A percentile compares a stretch with the other conserved stretches of the same genome.
Conservation (phyloP, 1,140 invertebrate genomes). For the Drosophila lowei region DNA sequence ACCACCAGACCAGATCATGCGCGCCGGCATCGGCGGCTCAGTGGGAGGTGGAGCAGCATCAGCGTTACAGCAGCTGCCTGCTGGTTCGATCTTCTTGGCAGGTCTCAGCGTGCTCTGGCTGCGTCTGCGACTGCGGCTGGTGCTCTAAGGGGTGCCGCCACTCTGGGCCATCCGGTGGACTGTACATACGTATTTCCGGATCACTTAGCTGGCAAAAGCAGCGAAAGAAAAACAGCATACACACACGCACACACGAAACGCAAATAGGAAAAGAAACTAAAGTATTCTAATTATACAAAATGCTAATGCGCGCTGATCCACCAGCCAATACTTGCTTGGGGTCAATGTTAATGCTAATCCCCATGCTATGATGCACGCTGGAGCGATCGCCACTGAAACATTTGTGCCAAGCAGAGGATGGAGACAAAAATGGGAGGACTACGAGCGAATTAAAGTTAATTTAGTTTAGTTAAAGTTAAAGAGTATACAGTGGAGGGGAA, state of each 20-base stretch:
- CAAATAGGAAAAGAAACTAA: slow-evolving; percentile 53
- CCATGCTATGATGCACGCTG: slow-evolving; percentile 46
- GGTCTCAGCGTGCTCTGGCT: slow-evolving; percentile 33
- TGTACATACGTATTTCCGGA: slow-evolving; percentile 56
- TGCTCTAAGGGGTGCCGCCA: slow-evolving; percentile 41
- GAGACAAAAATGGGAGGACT: neutral
- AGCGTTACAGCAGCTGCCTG: slow-evolving; percentile 2
- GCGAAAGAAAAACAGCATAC: slow-evolving; percentile 14
- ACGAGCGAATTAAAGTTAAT: slow-evolving; percentile 41
- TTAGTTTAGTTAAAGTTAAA: slow-evolving; percentile 54
- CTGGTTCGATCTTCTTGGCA: slow-evolving; percentile 9
- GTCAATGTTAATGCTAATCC: slow-evolving; percentile 76
- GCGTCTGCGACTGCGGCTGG: no score
- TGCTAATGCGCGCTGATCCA: slow-evolving; percentile 63
- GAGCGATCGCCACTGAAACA: slow-evolving; percentile 52
- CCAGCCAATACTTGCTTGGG: slow-evolving; percentile 21
- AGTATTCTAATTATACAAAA: slow-evolving; percentile 78
- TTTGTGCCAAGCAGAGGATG: slow-evolving; percentile 59
- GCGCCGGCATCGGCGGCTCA: slow-evolving; percentile 54
- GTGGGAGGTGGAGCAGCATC: slow-evolving; percentile 21
- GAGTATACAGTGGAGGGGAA: slow-evolving; percentile 2
- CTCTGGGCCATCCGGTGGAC: neutral
- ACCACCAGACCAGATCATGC: slow-evolving; percentile 61
- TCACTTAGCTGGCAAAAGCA: slow-evolving; percentile 40
- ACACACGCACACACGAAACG: slow-evolving; percentile 4